Conservation (phyloP, 2,888 invertebrate species). For the Tridacna gigas region DNA sequence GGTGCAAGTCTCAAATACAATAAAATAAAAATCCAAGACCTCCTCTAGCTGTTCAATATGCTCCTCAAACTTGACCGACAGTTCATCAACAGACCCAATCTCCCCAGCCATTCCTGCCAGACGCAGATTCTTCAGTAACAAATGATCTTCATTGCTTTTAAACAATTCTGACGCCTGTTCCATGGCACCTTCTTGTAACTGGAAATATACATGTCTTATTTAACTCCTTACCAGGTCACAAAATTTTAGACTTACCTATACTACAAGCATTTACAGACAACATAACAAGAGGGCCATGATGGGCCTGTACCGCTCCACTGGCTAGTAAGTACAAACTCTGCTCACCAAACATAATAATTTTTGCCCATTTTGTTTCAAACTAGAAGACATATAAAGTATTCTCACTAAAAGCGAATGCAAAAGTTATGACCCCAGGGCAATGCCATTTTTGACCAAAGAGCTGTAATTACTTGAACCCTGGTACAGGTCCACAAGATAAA, state of each 20-base stretch:
- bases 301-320: too few species aligned
- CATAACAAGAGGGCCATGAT: too few species aligned
- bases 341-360: too few species aligned
- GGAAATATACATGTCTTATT: conserved; percentile 70
- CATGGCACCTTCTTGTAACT: conserved; percentile 93
- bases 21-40: conserved; percentile 86
- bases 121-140: conserved; percentile 88
- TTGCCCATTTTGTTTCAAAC: too few species aligned
- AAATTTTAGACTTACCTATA: background rate
- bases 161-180: conserved; percentile 93
- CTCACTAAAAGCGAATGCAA: too few species aligned
- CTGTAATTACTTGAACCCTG: too few species aligned
- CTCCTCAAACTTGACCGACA: conserved; percentile 97
- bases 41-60: conserved; percentile 99
- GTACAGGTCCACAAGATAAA: too few species aligned
- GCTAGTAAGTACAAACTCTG: too few species aligned
- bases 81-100: conserved; percentile 95
- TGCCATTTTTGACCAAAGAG: too few species aligned
- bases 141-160: conserved; percentile 85
- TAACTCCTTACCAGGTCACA: background rate
- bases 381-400: too few species aligned
- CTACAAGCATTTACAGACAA: too few species aligned
- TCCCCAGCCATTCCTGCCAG: conserved; percentile 91
- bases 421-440: too few species aligned
- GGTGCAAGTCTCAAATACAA: background rate